Evolutionary conservation across 30 jellyfish, hydroid and myxozoan genomes (phyloP).

Genomic region (Aurelia aurita): DNA sequence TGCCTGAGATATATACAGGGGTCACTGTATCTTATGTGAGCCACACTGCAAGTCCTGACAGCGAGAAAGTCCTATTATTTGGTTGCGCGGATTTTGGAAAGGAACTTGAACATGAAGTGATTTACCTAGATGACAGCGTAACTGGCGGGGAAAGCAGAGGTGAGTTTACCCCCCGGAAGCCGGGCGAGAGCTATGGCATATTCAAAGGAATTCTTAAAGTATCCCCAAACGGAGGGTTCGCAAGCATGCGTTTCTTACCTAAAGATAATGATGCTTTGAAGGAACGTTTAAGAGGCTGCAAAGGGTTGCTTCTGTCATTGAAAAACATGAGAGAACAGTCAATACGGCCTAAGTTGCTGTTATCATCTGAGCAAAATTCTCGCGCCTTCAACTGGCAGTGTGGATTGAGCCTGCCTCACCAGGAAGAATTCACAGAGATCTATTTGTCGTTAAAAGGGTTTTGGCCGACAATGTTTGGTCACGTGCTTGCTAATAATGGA

Average conservation of each 20-base stretch:
- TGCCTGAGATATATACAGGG: conserved; percentile 72
- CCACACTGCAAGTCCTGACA: background rate
- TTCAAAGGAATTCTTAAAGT: conserved; percentile 64
- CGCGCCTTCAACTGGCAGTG: conserved; percentile 94
- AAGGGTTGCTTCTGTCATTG: conserved; percentile 63
- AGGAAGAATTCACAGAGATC: conserved; percentile 36
- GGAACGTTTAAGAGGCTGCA: conserved; percentile 21
- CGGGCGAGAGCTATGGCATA: conserved; percentile 9
- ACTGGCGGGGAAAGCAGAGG: conserved; percentile 60
- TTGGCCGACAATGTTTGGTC: conserved; percentile 98
- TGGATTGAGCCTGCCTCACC: conserved; percentile 67
- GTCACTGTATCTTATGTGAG: background rate
- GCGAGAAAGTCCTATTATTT: conserved; percentile 11
- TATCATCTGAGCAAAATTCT: conserved; percentile 74
- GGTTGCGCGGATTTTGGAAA: conserved; percentile 19
- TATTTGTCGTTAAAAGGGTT: conserved; percentile 66
- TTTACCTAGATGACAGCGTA: conserved; percentile 33
- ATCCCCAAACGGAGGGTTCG: conserved; percentile 79
- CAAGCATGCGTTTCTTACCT: conserved; percentile 86
- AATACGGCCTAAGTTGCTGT: conserved; percentile 72
- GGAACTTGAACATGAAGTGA: conserved; percentile 5
- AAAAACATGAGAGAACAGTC: conserved; percentile 34
- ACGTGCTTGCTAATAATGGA: conserved; percentile 82
- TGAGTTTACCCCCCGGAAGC: conserved; percentile 12
- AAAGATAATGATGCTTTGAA: conserved; percentile 39